Evolutionary conservation across 1,140 invertebrate genomes (phyloP).

Genomic region (Aplysia californica): DNA sequence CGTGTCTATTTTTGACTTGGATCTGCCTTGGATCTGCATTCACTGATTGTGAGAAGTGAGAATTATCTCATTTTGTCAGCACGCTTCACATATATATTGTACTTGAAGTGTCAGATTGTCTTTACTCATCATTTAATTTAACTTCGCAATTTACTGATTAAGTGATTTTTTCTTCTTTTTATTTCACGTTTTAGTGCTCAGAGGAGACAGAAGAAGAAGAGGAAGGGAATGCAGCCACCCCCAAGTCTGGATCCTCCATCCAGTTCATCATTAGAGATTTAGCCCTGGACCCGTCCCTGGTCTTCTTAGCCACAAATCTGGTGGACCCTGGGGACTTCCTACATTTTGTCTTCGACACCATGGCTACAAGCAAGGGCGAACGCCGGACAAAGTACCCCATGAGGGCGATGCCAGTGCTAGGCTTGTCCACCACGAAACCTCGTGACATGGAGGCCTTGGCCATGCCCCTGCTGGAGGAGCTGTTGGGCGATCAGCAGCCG

Average conservation of each 20-base stretch:
- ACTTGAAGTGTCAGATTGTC: no score
- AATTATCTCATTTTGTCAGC: no score
- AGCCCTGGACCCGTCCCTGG: background rate
- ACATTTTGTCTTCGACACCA: background rate
- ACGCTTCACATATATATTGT: no score
- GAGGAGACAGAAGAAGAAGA: no score
- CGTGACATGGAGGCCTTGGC: constrained; percentile 1
- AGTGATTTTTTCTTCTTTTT: no score
- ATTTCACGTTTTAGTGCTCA: no score
- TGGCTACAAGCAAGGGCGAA: background rate
- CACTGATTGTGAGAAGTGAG: no score
- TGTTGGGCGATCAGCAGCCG: background rate
- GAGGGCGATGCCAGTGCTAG: constrained; percentile 17
- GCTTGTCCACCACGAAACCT: background rate
- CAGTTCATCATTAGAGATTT: background rate
- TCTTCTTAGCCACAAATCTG: background rate
- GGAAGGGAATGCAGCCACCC: background rate
- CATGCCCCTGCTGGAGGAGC: background rate
- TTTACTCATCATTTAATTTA: no score
- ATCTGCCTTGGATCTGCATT: no score
- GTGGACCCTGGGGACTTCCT: background rate
- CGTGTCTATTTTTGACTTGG: no score
- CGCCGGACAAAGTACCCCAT: background rate
- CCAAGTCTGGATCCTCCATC: background rate
- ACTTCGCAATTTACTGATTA: no score